phyloP scores from a whole-genome alignment of 2,113 vertebrate species.

The Lucifuga dentata region DNA sequence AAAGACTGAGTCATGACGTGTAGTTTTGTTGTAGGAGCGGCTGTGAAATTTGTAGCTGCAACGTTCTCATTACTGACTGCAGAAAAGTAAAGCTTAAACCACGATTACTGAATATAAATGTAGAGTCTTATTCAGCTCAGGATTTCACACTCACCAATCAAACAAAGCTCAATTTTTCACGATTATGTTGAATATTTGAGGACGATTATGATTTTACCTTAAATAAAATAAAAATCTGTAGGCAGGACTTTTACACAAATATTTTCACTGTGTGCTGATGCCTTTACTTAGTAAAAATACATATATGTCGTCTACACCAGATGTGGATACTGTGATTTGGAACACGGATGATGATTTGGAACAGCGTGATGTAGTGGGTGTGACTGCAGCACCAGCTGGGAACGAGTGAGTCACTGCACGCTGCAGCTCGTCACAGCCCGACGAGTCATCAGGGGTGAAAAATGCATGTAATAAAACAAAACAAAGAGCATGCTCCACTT shows the following conservation, averaged over 20 bases:
- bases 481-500: conserved; percentile 15
- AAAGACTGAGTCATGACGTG: conserved; percentile 58
- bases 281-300: no score
- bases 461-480: conserved; percentile 29
- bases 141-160: conserved; percentile 9
- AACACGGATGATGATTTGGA: no score
- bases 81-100: conserved; percentile 15
- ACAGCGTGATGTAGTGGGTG: conserved; percentile 17
- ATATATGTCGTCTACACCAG: no score
- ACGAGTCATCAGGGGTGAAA: conserved; percentile 34
- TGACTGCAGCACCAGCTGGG: conserved; percentile 30
- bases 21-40: conserved; percentile 41
- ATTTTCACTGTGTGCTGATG: no score
- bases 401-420: conserved; percentile 50
- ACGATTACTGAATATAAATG: conserved; percentile 18
- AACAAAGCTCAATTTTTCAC: no score
- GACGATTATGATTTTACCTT: no score
- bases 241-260: no score
- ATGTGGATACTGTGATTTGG: no score
- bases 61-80: conserved; percentile 27
- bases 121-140: conserved; percentile 3
- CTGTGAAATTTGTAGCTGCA: conserved; percentile 38
- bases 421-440: conserved; percentile 26
- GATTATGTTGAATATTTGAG: no score
- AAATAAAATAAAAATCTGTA: no score